Evolutionary conservation across 2,888 invertebrate genomes (phyloP), one percentile per base, ranked within the genome.

Genomic region (Rhogogaster chlorosoma): DNA sequence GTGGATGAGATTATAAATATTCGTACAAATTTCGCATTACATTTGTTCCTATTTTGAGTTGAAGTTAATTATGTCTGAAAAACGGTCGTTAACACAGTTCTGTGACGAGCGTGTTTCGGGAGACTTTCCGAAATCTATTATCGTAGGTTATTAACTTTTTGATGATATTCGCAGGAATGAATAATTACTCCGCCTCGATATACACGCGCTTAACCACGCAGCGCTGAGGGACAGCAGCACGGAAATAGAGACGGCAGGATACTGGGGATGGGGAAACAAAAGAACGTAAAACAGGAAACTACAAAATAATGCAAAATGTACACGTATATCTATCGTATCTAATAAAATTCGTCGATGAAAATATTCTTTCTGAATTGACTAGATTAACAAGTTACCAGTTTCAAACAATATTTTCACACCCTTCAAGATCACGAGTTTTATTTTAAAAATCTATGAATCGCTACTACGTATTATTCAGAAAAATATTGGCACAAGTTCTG

Each of bases 131-230:
- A 49, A 77, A 77, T 45, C 77, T 29, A 77, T 77, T 77, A 49
- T 53, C 18, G 15, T 18, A 18, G 32, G 49, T 26, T 77, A 77
- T 49, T 49, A 77, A 45, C 49, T 77, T 77, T 77, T 77, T 77
- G 18, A 75, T 75, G 45, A 75, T 77, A 49, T 77, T 77, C 32
- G n/a, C 77, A 53, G 53, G 77, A 77, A 77, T 32, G 49, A 77
- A 77, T 45, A 77, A 77, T 77, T 77, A 77, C 77, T 6, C 29
- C 9, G 12, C 49, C 29, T 77, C 49, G 53, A 12, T 53, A 10
- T 77, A 49, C 49, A 53, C 29, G 29, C 45, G 22, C 26, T 49
- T n/a, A 29, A 77, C 45, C 45, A 53, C 77, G 49, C 29, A 77
- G 15, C n/a, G n/a, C 18, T 12, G 32, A 32, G 32, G 32, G 67